These are phyloP conservation scores for Malurus cyaneus DNA, from an alignment of 2,113 vertebrate genomes.

Conservation along the genomic window DNA sequence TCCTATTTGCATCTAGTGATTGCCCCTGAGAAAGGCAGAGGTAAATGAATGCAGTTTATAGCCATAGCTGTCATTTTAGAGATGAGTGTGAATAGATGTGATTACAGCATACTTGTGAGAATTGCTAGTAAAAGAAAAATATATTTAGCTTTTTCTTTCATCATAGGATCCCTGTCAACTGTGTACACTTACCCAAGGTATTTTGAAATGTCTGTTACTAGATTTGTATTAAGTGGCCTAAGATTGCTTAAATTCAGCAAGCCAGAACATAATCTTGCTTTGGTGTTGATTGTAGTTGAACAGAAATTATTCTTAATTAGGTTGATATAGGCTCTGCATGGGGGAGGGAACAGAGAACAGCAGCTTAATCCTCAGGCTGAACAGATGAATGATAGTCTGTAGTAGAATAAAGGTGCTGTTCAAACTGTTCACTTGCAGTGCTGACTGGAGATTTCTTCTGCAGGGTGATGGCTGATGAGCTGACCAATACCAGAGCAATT, in stretches of 20 bases:
- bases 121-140: neutral
- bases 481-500: constrained; percentile 85
- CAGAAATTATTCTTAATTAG: neutral
- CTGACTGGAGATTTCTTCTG: neutral
- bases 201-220: neutral
- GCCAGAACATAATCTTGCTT: neutral
- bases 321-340: neutral
- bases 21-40: neutral
- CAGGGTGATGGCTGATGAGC: constrained; percentile 98
- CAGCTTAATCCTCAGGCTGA: neutral
- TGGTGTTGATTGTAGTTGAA: neutral
- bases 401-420: neutral
- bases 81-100: neutral
- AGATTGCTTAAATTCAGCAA: neutral
- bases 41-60: neutral
- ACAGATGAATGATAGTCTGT: neutral
- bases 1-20: neutral
- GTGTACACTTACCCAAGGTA: neutral
- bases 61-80: neutral
- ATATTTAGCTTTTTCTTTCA: neutral
- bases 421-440: neutral
- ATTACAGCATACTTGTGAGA: neutral
- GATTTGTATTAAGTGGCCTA: neutral
- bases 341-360: neutral
- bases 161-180: neutral